phyloP scores from a whole-genome alignment of 2,113 vertebrate species.

The Stomatorhinus ivindoensis region DNA sequence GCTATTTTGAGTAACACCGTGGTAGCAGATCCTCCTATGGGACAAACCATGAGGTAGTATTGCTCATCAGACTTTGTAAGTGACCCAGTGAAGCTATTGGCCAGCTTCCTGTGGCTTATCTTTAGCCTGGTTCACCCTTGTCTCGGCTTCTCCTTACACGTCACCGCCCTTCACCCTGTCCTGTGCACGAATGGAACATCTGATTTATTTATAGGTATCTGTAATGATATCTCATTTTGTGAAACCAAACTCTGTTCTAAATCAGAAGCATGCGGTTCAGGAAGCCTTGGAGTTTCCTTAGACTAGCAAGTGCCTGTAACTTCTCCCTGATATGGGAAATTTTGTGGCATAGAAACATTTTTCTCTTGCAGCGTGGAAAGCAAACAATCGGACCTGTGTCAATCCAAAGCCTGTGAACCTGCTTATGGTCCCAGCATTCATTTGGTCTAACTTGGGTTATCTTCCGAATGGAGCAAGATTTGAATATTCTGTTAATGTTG shows the following conservation, averaged over 20 bases:
- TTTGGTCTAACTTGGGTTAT: background rate
- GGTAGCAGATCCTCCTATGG: background rate
- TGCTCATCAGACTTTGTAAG: background rate
- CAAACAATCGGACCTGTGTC: background rate
- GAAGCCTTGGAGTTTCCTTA: background rate
- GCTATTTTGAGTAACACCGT: background rate
- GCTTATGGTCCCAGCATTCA: background rate
- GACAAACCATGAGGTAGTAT: background rate
- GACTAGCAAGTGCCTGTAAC: background rate
- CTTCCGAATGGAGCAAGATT: background rate
- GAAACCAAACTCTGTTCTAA: background rate
- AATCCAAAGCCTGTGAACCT: background rate
- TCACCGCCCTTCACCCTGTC: background rate
- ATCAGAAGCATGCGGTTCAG: background rate
- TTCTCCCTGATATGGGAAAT: background rate
- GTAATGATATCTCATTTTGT: conserved; percentile 7
- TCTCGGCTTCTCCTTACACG: background rate
- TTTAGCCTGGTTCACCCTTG: background rate
- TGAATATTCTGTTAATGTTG: background rate
- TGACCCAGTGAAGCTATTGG: background rate
- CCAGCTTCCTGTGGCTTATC: background rate
- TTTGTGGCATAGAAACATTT: background rate
- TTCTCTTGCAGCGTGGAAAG: background rate
- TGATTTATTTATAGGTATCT: conserved; percentile 5
- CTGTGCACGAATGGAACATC: background rate